These are phyloP conservation scores for Actinia equina DNA, from an alignment of 64 coral and sea anemone genomes.

Conservation along the genomic window DNA sequence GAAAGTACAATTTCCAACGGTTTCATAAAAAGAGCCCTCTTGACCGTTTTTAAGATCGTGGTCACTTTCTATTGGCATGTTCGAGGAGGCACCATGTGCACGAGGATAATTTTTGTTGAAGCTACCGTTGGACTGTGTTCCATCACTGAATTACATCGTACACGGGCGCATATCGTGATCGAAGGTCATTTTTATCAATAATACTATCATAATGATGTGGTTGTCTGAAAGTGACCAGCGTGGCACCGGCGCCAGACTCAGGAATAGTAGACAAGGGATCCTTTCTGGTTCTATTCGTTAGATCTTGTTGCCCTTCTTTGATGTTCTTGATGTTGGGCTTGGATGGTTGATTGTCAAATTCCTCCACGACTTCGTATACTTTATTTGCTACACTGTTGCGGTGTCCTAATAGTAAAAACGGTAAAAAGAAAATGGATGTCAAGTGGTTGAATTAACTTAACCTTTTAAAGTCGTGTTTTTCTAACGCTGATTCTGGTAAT, in stretches of 20 bases:
- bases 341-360: neutral
- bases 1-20: too few relatives aligned
- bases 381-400: slow-evolving; percentile 3
- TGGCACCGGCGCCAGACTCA: neutral
- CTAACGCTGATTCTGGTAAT: neutral
- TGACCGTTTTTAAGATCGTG: neutral
- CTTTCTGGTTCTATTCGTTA: neutral
- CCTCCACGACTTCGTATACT: neutral
- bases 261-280: neutral
- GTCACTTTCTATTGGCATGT: neutral
- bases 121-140: neutral
- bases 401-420: neutral
- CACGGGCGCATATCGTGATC: neutral
- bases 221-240: neutral
- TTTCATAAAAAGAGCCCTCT: neutral
- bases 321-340: neutral
- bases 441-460: neutral
- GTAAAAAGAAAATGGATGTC: neutral
- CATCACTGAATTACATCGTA: neutral
- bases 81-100: neutral
- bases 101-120: neutral
- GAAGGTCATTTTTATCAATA: neutral
- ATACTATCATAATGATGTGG: neutral
- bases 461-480: neutral
- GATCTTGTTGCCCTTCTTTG: neutral